These are phyloP conservation scores for Acleris laterana DNA, from an alignment of 2,888 invertebrate genomes.

Conservation along the genomic window DNA sequence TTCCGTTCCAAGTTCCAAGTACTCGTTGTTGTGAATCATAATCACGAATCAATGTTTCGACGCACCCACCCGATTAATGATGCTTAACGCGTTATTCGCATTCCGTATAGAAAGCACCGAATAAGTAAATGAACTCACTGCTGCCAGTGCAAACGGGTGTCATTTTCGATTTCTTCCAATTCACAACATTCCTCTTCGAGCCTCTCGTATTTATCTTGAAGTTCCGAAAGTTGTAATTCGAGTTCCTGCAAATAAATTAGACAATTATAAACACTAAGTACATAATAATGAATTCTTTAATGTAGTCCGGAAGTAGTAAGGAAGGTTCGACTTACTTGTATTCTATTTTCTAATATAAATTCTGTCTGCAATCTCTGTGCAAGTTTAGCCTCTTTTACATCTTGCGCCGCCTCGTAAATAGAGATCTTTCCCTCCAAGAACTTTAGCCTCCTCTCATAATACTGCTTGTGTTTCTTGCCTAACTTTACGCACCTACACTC, in stretches of 20 bases:
- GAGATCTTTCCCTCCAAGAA: constrained; percentile 86
- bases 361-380: constrained; percentile 87
- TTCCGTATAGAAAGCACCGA: constrained; percentile 17
- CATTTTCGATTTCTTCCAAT: constrained; percentile 90
- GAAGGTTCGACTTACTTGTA: constrained; percentile 62
- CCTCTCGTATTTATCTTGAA: constrained; percentile 86
- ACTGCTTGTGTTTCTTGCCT: constrained; percentile 85
- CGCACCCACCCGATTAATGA: constrained; percentile 12
- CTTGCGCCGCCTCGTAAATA: constrained; percentile 87
- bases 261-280: not conserved
- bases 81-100: constrained; percentile 7
- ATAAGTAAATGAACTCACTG: constrained; percentile 64
- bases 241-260: constrained; percentile 68
- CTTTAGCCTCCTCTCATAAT: constrained; percentile 87
- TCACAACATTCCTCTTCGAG: constrained; percentile 90
- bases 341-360: constrained; percentile 78
- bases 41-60: constrained; percentile 2
- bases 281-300: not conserved
- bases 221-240: constrained; percentile 80
- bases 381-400: constrained; percentile 85
- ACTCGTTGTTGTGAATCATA: constrained; percentile 7
- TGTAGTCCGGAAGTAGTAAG: not conserved
- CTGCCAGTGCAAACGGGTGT: constrained; percentile 86
- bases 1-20: constrained; percentile 1
- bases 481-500: constrained; percentile 81